Evolutionary conservation across 2,888 invertebrate species (phyloP).

Genomic region (Norana najaformis): DNA sequence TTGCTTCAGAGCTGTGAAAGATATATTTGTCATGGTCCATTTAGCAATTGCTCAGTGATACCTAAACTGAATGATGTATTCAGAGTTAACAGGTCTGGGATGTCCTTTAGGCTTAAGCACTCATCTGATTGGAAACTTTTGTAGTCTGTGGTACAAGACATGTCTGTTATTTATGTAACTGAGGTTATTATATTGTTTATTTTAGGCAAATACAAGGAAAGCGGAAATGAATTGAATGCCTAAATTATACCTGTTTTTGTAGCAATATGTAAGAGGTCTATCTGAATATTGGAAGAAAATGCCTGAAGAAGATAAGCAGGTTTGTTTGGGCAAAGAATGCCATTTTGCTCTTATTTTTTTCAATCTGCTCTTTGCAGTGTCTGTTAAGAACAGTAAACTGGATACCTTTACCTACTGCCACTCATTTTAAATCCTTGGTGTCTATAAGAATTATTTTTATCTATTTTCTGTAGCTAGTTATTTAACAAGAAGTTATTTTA

Average conservation of each 20-base stretch:
- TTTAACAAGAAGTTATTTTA: too few species aligned
- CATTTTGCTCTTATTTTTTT: background rate
- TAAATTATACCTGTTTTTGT: background rate
- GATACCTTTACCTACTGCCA: background rate
- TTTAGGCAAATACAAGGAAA: background rate
- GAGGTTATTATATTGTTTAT: background rate
- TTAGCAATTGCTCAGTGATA: too few species aligned
- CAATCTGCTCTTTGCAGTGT: background rate
- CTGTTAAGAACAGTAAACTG: background rate
- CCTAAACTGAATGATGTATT: background rate
- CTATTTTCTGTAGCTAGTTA: too few species aligned
- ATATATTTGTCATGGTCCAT: too few species aligned
- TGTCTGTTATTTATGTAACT: too few species aligned
- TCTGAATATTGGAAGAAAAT: constrained; percentile 35
- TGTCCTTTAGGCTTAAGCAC: background rate
- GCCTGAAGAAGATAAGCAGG: constrained; percentile 36
- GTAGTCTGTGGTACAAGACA: too few species aligned
- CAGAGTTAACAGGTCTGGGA: background rate
- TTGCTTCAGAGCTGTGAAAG: background rate
- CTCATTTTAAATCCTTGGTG: background rate
- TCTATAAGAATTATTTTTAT: background rate
- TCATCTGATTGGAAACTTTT: background rate
- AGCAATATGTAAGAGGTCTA: constrained; percentile 29
- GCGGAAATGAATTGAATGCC: background rate
- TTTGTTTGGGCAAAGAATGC: background rate